Evolutionary conservation across 2,888 invertebrate genomes (phyloP), one percentile per base, ranked within the genome.

Genomic region (Cancer borealis): DNA sequence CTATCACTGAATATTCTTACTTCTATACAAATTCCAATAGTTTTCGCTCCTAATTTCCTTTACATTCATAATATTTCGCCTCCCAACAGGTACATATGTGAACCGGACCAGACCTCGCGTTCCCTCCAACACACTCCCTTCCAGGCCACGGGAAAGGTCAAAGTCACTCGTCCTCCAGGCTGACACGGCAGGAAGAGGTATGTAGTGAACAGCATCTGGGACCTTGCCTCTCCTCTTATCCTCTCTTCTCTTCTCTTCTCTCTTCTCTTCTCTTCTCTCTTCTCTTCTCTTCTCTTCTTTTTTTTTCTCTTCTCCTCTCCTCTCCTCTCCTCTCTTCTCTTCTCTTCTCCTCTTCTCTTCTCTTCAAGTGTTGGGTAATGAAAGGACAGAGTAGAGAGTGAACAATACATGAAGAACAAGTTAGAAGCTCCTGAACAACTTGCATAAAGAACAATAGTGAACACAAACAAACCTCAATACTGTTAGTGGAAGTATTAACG

Each of bases 81-180:
- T n/a, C 21, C 45, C n/a, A 88, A 54, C 90, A 92, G 94, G 94
- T 60, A 94, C 94, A 6, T 94, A 94, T 30, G 92, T 92, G 26
- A 95, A 93, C 60, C 91, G 95, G 47, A 89, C 92, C 79, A 95
- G 95, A 79, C 95, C 95, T 6, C 73, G 95, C 21, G 89, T 95
- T 21, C 95, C 95, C n/a, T 91, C 92, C 0, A 66, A 91, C 47
- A 88, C 91, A 8, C 54, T 95, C 17, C 95, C 93, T 8, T 88
- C 95, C 39, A 93, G 95, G 30, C 95, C 95, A 21, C 93, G 95
- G 4, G 93, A 93, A 60, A 66, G 95, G 30, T 95, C 95, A 45
- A 95, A 95, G 46, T 95, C 95, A 39, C 95, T 93, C 8, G 95
- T 93, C 39, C 93, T 95, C 47, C 93, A 93, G 45, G 88, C 93